Evolutionary conservation across 2,797 vertebrate genomes (phyloP).

Genomic region (Nothura maculosa): DNA sequence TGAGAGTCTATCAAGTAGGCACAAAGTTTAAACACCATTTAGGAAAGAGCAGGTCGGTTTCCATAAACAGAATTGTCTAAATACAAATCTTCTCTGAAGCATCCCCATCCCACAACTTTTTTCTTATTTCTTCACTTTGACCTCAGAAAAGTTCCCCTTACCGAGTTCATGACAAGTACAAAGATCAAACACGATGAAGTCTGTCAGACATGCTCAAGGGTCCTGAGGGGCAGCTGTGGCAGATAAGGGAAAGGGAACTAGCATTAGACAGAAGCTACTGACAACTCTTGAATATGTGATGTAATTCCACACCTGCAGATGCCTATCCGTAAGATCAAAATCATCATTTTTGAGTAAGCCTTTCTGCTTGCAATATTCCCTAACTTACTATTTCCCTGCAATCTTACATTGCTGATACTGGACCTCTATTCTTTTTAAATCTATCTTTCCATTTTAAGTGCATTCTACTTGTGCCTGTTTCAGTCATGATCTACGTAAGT

Average conservation of each 20-base stretch:
- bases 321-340: not conserved
- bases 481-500: not conserved
- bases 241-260: not conserved
- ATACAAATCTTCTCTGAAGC: not conserved
- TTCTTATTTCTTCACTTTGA: not conserved
- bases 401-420: not conserved
- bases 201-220: not conserved
- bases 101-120: not conserved
- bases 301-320: not conserved
- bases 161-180: not conserved
- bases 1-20: not conserved
- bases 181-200: not conserved
- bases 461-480: not conserved
- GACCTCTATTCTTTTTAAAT: not conserved
- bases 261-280: not conserved
- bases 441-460: not conserved
- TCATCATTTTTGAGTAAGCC: not conserved
- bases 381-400: not conserved
- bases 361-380: not conserved
- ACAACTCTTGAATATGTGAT: not conserved
- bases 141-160: not conserved
- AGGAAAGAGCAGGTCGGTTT: not conserved
- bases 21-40: not conserved
- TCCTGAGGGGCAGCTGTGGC: not conserved
- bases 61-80: not conserved